Evolutionary conservation across 2,888 invertebrate species (phyloP).

Genomic region (Leptinotarsa tumamoca): DNA sequence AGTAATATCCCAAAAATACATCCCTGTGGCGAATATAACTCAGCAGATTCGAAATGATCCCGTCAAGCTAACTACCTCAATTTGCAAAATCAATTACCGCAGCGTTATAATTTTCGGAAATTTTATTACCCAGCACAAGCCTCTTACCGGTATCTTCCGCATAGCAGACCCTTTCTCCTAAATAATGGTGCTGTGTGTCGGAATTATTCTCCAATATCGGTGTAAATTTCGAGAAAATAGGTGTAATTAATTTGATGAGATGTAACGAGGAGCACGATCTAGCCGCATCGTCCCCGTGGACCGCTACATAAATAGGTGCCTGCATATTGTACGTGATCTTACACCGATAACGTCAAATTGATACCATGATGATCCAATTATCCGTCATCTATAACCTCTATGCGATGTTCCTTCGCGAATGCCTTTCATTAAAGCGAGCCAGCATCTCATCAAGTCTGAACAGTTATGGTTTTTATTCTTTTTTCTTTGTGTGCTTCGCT

Average conservation of each 20-base stretch:
- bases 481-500: slow-evolving; percentile 12
- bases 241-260: slow-evolving; percentile 53
- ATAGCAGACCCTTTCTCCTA: slow-evolving; percentile 23
- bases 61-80: neutral
- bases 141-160: slow-evolving; percentile 16
- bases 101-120: slow-evolving; percentile 13
- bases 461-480: slow-evolving; percentile 11
- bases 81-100: slow-evolving; percentile 15
- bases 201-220: slow-evolving; percentile 30
- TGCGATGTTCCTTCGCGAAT: slow-evolving; percentile 23
- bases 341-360: slow-evolving; percentile 64
- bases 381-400: slow-evolving; percentile 33
- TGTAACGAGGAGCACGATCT: slow-evolving; percentile 62
- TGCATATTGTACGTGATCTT: slow-evolving; percentile 62
- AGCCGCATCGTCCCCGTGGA: slow-evolving; percentile 38
- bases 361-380: slow-evolving; percentile 65
- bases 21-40: neutral
- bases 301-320: slow-evolving; percentile 41
- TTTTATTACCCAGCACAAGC: slow-evolving; percentile 18
- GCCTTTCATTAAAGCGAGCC: slow-evolving; percentile 24
- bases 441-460: slow-evolving; percentile 26
- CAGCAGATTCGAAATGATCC: neutral
- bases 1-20: slow-evolving; percentile 3
- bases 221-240: slow-evolving; percentile 35
- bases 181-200: slow-evolving; percentile 21